phyloP scores from a whole-genome alignment of 2,797 vertebrate genomes.

The Bryconaethiops microstoma region DNA sequence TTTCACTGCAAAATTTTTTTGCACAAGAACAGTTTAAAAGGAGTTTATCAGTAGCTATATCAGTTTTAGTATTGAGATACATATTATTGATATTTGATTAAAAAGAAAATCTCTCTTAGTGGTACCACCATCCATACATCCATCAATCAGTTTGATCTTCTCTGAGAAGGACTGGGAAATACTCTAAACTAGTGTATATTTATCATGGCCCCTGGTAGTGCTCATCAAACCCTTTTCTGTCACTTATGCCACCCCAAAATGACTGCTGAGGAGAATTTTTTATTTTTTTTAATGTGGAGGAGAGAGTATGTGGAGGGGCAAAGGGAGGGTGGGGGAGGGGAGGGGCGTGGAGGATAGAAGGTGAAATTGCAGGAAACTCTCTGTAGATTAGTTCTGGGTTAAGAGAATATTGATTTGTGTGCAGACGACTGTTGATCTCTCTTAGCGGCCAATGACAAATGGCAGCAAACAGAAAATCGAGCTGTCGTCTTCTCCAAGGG shows the following conservation, averaged over 20 bases:
- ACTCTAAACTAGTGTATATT: slow-evolving; percentile 86
- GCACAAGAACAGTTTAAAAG: background rate
- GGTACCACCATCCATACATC: slow-evolving; percentile 77
- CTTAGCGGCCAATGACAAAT: slow-evolving; percentile 95
- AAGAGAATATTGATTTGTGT: slow-evolving; percentile 99
- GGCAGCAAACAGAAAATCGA: slow-evolving; percentile 92
- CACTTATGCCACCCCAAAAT: slow-evolving; percentile 89
- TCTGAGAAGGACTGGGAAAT: slow-evolving; percentile 75
- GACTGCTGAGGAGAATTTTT: slow-evolving; percentile 75
- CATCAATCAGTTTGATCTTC: slow-evolving; percentile 82
- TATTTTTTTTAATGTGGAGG: slow-evolving; percentile 63
- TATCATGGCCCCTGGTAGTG: slow-evolving; percentile 90
- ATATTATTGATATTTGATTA: background rate
- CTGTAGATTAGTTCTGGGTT: slow-evolving; percentile 92
- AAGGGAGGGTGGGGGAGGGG: slow-evolving; percentile 55
- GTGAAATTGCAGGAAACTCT: slow-evolving; percentile 91
- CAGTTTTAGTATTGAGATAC: background rate
- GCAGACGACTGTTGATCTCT: slow-evolving; percentile 98
- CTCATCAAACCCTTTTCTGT: slow-evolving; percentile 92
- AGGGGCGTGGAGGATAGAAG: slow-evolving; percentile 77
- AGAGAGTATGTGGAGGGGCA: slow-evolving; percentile 69
- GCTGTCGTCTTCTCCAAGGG: slow-evolving; percentile 84
- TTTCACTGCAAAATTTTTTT: background rate
- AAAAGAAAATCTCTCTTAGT: background rate
- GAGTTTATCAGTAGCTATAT: background rate